Conservation (phyloP, 2,797 vertebrate species). For the Sebastes alutus region DNA sequence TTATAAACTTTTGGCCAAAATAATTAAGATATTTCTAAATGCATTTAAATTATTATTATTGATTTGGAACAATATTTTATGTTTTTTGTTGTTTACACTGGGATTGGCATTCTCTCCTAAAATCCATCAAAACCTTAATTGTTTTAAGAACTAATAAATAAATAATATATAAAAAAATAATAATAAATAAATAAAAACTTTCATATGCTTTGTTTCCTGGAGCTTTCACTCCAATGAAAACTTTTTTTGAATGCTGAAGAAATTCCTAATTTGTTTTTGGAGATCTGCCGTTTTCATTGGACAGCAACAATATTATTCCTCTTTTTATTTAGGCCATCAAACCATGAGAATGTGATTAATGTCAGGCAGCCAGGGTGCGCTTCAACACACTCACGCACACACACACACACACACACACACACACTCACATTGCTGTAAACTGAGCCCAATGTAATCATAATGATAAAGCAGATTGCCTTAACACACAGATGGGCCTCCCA, state of each 20-base stretch:
- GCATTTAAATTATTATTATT: background rate
- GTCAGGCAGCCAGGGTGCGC: slow-evolving; percentile 60
- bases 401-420: slow-evolving; percentile 33
- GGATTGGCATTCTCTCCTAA: background rate
- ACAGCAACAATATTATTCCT: slow-evolving; percentile 69
- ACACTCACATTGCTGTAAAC: slow-evolving; percentile 83
- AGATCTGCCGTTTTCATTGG: slow-evolving; percentile 57
- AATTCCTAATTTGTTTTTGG: slow-evolving; percentile 42
- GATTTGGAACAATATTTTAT: background rate
- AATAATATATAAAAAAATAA: too few species aligned
- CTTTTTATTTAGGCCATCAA: slow-evolving; percentile 80
- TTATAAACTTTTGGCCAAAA: background rate
- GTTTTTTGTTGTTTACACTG: background rate
- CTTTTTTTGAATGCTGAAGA: slow-evolving; percentile 18
- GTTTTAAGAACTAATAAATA: background rate
- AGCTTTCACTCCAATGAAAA: background rate
- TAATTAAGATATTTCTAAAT: background rate
- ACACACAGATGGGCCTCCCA: slow-evolving; percentile 87
- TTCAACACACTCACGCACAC: slow-evolving; percentile 24
- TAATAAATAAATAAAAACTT: background rate
- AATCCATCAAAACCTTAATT: background rate
- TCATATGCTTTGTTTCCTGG: background rate
- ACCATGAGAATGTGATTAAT: slow-evolving; percentile 81
- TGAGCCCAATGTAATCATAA: slow-evolving; percentile 87
- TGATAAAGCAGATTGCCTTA: slow-evolving; percentile 91